These are phyloP conservation scores for Lacanobia wlatinum DNA, from an alignment of 2,888 invertebrate species.

Conservation along the genomic window DNA sequence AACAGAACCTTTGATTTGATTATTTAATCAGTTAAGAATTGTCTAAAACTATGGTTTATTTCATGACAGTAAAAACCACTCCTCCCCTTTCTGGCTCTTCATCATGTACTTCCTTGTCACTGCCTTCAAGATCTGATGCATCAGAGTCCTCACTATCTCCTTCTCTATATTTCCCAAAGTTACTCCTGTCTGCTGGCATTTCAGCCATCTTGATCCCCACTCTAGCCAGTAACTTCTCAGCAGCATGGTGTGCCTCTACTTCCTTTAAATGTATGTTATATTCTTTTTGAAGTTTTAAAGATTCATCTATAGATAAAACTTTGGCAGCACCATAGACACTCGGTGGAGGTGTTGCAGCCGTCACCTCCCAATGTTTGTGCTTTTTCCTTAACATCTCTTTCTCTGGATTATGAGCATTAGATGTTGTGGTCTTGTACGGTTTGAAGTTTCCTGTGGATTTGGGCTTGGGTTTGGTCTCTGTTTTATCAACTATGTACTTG, in stretches of 20 bases:
- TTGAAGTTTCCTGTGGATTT: conserved; percentile 86
- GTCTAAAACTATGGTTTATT: conserved; percentile 62
- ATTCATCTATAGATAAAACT: conserved; percentile 89
- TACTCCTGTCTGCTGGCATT: conserved; percentile 76
- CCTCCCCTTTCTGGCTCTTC: conserved; percentile 91
- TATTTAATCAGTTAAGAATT: neutral
- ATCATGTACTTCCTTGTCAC: conserved; percentile 90
- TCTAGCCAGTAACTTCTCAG: conserved; percentile 87
- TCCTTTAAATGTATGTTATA: conserved; percentile 85
- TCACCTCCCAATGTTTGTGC: conserved; percentile 91
- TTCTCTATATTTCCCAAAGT: conserved; percentile 83
- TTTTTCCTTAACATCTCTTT: conserved; percentile 89
- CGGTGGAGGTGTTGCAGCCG: conserved; percentile 92
- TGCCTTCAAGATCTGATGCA: conserved; percentile 83
- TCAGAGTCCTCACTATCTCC: conserved; percentile 81
- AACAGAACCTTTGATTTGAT: neutral
- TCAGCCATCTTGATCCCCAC: conserved; percentile 82
- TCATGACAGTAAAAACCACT: conserved; percentile 88
- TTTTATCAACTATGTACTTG: conserved; percentile 89
- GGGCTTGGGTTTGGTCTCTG: conserved; percentile 80
- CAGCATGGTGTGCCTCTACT: conserved; percentile 90
- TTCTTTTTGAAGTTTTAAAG: conserved; percentile 89
- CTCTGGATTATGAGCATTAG: conserved; percentile 89
- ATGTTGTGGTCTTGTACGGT: conserved; percentile 90
- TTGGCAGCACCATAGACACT: conserved; percentile 90